Percentiles rank a stretch among this genome's conserved stretches.
Evolutionary conservation across 1,140 invertebrate genomes (phyloP).

Genomic region (Pectinophora gossypiella): DNA sequence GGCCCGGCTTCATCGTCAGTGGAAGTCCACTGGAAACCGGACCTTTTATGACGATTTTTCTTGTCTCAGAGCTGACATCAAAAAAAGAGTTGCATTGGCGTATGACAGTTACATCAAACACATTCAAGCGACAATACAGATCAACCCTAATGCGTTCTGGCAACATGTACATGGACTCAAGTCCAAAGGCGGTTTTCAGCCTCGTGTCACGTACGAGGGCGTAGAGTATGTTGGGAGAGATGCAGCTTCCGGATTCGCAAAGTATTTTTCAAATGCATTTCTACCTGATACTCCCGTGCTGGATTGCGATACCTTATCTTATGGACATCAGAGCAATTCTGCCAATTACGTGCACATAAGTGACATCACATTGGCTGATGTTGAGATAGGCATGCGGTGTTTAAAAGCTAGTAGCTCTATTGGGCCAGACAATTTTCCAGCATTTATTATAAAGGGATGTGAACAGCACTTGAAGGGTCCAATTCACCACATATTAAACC

Average conservation of each 20-base stretch:
- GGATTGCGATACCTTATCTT: neutral
- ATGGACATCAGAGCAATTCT: neutral
- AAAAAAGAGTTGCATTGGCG: no score
- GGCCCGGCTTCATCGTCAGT: no score
- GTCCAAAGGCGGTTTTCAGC: no score
- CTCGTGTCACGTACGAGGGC: no score
- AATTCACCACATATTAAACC: constrained; percentile 1
- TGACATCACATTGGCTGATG: neutral
- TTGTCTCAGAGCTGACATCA: no score
- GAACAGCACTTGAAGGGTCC: neutral
- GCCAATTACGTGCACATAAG: constrained; percentile 1
- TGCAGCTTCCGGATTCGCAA: neutral
- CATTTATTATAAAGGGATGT: neutral
- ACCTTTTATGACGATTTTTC: no score
- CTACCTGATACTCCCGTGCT: constrained; percentile 3
- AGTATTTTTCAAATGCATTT: constrained; percentile 7
- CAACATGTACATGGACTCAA: no score
- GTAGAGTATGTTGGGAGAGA: neutral
- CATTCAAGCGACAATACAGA: no score
- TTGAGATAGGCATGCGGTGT: neutral
- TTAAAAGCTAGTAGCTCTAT: constrained; percentile 1
- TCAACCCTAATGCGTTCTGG: no score
- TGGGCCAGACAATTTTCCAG: constrained; percentile 4
- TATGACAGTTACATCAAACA: no score
- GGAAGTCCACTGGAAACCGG: no score